Evolutionary conservation across 2,888 invertebrate species (phyloP).

Genomic region (Epinotia demarniana): DNA sequence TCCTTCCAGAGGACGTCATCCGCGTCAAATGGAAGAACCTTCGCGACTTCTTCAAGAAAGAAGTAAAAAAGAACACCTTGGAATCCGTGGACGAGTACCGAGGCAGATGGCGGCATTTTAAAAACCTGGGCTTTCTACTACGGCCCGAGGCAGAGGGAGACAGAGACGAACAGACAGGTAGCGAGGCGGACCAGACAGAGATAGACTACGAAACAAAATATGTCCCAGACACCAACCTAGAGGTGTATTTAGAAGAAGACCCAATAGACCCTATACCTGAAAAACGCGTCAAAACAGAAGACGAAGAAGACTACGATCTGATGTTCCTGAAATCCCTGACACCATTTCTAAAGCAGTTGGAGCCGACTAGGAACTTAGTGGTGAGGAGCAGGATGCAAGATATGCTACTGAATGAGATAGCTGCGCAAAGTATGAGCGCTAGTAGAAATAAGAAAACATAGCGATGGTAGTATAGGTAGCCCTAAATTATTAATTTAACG

Average conservation of each 20-base stretch:
- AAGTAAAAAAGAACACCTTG: conserved; percentile 52
- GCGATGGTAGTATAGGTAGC: neutral
- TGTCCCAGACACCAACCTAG: conserved; percentile 32
- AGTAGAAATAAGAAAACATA: conserved; percentile 36
- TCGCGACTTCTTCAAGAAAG: conserved; percentile 60
- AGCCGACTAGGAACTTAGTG: conserved; percentile 63
- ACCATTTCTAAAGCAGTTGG: conserved; percentile 62
- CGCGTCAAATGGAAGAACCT: conserved; percentile 67
- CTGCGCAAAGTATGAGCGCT: conserved; percentile 49
- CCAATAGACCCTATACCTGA: conserved; percentile 52
- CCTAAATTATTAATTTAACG: neutral
- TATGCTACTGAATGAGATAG: conserved; percentile 62
- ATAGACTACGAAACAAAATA: conserved; percentile 29
- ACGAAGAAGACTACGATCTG: conserved; percentile 61
- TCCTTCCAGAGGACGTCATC: conserved; percentile 58
- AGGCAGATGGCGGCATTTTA: conserved; percentile 63
- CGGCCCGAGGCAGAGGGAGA: conserved; percentile 8
- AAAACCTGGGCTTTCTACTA: conserved; percentile 34
- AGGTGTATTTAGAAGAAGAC: conserved; percentile 46
- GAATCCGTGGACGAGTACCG: conserved; percentile 51
- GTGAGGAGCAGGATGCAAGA: conserved; percentile 68
- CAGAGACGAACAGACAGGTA: conserved; percentile 8
- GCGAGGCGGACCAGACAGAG: conserved; percentile 17
- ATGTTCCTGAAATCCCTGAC: conserved; percentile 67
- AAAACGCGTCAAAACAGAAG: conserved; percentile 46